Conservation (phyloP, 2,113 vertebrate species). For the Microcebus jonahi region DNA sequence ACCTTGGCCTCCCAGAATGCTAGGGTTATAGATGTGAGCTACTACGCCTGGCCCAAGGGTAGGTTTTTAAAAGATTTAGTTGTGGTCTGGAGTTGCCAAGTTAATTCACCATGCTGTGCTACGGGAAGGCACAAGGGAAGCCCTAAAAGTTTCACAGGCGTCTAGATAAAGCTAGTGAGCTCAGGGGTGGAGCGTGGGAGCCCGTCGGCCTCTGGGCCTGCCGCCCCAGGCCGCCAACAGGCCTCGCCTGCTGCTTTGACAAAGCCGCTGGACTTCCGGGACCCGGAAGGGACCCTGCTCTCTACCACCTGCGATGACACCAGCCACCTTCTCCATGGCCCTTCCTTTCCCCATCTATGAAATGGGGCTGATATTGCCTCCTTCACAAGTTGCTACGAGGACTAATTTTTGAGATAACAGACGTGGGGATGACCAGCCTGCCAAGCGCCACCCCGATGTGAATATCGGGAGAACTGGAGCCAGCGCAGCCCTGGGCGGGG, state of each 20-base stretch:
- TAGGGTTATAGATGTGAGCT: no score
- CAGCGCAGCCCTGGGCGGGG: rapidly evolving
- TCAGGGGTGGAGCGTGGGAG: background rate
- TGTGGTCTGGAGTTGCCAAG: background rate
- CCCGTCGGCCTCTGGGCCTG: background rate
- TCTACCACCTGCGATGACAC: no score
- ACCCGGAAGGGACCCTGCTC: rapidly evolving
- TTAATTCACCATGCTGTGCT: no score
- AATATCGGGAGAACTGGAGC: background rate
- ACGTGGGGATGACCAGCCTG: background rate
- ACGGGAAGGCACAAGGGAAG: background rate
- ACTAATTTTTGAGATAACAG: background rate
- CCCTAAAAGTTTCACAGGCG: background rate
- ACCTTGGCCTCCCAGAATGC: no score
- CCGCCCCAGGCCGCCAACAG: background rate
- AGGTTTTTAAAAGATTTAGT: background rate
- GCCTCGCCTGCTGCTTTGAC: background rate
- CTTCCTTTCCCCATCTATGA: background rate
- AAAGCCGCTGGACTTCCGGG: rapidly evolving
- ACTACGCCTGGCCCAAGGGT: no score
- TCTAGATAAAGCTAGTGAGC: background rate
- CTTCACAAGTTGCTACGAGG: background rate
- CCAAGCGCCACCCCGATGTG: rapidly evolving
- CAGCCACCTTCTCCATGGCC: rapidly evolving
- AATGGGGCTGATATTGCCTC: rapidly evolving